Conservation (phyloP, 2,113 vertebrate genomes). For the Acrocephalus kingi region DNA sequence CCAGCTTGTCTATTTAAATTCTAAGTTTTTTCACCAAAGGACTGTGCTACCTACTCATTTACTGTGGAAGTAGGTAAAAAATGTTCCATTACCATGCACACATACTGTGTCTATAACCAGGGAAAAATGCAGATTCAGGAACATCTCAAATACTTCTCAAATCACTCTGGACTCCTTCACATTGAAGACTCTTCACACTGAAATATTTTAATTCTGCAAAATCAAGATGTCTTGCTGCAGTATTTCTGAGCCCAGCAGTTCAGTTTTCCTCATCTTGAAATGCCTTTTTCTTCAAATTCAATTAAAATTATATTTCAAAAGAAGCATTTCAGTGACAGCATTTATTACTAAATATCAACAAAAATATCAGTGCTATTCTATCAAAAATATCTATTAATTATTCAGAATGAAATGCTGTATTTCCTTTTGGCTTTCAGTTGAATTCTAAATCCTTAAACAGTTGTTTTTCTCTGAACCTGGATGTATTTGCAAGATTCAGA, state of each 20-base stretch:
- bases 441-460: background rate
- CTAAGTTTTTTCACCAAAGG: background rate
- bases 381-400: background rate
- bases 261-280: background rate
- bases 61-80: background rate
- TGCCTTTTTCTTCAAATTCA: background rate
- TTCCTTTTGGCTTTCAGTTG: background rate
- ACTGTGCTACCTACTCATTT: background rate
- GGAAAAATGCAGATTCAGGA: background rate
- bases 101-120: background rate
- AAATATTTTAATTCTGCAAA: constrained; percentile 25
- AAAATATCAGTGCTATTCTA: background rate
- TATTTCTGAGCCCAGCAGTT: background rate
- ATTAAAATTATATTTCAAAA: background rate
- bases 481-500: background rate
- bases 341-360: background rate
- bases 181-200: background rate
- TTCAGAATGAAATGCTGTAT: background rate
- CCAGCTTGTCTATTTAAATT: constrained; percentile 24
- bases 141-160: background rate
- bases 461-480: background rate
- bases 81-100: background rate
- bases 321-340: background rate
- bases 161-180: background rate
- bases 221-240: background rate